Percentiles rank a stretch among this genome's conserved stretches.
These are phyloP conservation scores for Macaca nemestrina DNA, from an alignment of 2,113 vertebrate genomes.

Conservation along the genomic window DNA sequence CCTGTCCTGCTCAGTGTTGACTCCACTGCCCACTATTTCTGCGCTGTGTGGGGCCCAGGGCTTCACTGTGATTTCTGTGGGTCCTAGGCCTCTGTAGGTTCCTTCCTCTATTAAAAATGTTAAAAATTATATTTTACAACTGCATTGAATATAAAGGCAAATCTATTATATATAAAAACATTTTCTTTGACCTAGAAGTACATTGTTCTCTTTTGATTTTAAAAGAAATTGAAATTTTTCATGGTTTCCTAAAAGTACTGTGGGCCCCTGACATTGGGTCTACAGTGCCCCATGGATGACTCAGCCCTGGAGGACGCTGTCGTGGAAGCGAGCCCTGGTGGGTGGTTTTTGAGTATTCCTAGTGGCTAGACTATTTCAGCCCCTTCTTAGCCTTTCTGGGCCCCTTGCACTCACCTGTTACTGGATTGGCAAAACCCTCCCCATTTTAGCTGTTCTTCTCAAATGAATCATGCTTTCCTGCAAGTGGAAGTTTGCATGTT, in stretches of 20 bases:
- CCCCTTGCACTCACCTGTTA: rapidly evolving
- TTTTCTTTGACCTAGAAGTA: not conserved
- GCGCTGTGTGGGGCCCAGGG: not conserved
- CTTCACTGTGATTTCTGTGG: not conserved
- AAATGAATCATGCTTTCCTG: not conserved
- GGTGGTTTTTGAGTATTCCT: not conserved
- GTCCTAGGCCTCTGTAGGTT: not conserved
- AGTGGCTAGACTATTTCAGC: too few species aligned
- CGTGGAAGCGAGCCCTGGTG: rapidly evolving
- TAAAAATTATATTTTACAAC: not conserved
- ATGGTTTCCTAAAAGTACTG: not conserved
- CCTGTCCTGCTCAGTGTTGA: not conserved
- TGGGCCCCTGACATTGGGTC: too few species aligned
- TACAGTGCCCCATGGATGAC: not conserved
- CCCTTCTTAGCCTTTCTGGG: not conserved
- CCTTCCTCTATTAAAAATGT: not conserved
- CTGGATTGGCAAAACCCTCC: not conserved
- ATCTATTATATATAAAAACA: not conserved
- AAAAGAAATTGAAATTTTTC: not conserved
- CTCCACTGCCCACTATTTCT: not conserved
- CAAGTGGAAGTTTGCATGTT: not conserved
- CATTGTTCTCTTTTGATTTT: not conserved
- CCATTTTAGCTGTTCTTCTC: not conserved
- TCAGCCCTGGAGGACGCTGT: not conserved
- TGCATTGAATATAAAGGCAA: not conserved